phyloP scores from a whole-genome alignment of 1,140 invertebrate species.

The Drosophila aff. region DNA sequence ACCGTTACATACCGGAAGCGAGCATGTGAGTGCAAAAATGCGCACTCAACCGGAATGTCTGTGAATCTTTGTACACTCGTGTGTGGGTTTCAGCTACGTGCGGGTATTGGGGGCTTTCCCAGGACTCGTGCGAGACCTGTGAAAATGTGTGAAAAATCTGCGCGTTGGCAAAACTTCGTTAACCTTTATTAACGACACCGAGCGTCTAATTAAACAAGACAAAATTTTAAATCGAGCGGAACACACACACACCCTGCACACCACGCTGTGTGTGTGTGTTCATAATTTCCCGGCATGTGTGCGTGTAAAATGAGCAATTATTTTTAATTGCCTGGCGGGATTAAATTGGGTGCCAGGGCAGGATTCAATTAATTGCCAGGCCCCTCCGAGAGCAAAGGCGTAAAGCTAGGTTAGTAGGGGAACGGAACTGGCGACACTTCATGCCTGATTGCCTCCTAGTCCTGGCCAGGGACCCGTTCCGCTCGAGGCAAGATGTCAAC shows the following conservation, averaged over 20 bases:
- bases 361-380: slow-evolving; percentile 61
- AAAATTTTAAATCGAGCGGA: slow-evolving; percentile 53
- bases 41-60: slow-evolving; percentile 70
- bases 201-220: slow-evolving; percentile 76
- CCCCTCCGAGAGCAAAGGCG: slow-evolving; percentile 16
- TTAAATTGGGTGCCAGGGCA: slow-evolving; percentile 61
- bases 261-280: slow-evolving; percentile 44
- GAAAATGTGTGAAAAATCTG: slow-evolving; percentile 79
- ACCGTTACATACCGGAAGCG: slow-evolving; percentile 76
- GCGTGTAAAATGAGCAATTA: slow-evolving; percentile 72
- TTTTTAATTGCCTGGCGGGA: slow-evolving; percentile 68
- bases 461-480: slow-evolving; percentile 20
- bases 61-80: slow-evolving; percentile 21
- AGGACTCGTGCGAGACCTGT: slow-evolving; percentile 22
- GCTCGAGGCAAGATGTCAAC: slow-evolving; percentile 67
- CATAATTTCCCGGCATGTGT: slow-evolving; percentile 53
- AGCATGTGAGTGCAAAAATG: slow-evolving; percentile 81
- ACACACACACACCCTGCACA: not conserved
- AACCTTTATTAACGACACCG: slow-evolving; percentile 79
- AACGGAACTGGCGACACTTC: slow-evolving; percentile 24
- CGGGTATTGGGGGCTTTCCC: slow-evolving; percentile 19
- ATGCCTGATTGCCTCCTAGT: slow-evolving; percentile 21
- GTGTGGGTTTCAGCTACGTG: slow-evolving; percentile 13
- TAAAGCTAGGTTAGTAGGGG: not conserved
- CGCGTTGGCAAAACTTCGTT: slow-evolving; percentile 71